Evolutionary conservation across 2,797 vertebrate genomes (phyloP), one percentile per base, ranked within the genome.

Genomic region (Pteronotus mesoamericanus): DNA sequence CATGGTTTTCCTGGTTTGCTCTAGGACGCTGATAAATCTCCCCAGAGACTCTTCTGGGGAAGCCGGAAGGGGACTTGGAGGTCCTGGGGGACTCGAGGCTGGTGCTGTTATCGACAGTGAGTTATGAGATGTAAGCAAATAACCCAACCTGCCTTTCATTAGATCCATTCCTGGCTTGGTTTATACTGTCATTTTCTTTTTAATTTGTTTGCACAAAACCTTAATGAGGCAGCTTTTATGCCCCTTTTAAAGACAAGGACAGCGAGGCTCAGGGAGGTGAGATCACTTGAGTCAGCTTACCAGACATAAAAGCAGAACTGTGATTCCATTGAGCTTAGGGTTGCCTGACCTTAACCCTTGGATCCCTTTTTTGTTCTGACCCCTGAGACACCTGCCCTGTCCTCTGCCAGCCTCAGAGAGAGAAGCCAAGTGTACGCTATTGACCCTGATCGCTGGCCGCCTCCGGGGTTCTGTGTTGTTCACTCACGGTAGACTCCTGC

Each of bases 121-220:
- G 26, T 15, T 21, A 19, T 22, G 0, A 37, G 39, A n/a, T 0
- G 3, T 32, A 22, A 87, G 24, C 34, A 32, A 3, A 42, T 51
- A 3, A 19, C 5, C 2, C 6, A 18, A 0, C 8, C 24, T 0
- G 3, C 51, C 42, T 9, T 10, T 29, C 29, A 74, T 9, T 15
- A 44, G 1, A 19, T 22, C 3, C 29, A 0, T 11, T 37, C 64
- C 66, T 6, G 29, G 48, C 42, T 77, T 37, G 44, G 37, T 26
- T 39, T 71, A 24, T 15, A 15, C 7, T n/a, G n/a, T 57, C 55
- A 7, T 44, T 59, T 83, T 29, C 68, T 74, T 69, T 32, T 16
- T 5, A 2, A 4, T 29, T 21, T 7, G 10, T 71, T 68, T 32
- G 68, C n/a, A 64, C 26, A 29, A 37, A 74, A 22, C 19, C 26